phyloP scores from a whole-genome alignment of 2,888 invertebrate species.

The Agrotis clavis region DNA sequence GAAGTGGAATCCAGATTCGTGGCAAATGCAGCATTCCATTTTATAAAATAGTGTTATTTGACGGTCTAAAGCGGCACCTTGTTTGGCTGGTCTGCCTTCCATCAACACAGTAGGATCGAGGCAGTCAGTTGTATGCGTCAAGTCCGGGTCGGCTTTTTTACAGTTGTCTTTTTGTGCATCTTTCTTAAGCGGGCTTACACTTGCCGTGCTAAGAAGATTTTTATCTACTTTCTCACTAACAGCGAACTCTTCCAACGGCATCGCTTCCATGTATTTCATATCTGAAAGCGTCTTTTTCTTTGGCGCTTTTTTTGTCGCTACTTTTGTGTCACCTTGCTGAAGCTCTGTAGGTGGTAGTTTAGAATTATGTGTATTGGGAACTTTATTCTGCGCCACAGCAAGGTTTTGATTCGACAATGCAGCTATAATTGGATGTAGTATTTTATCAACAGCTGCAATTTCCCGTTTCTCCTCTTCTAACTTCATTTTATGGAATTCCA shows the following conservation, averaged over 20 bases:
- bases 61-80: conserved; percentile 84
- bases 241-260: conserved; percentile 87
- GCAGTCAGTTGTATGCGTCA: conserved; percentile 65
- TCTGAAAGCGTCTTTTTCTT: conserved; percentile 81
- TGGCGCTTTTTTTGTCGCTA: conserved; percentile 62
- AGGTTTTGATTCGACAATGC: conserved; percentile 73
- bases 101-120: conserved; percentile 82
- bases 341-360: conserved; percentile 72
- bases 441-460: conserved; percentile 59
- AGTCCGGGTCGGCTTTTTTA: conserved; percentile 65
- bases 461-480: conserved; percentile 74
- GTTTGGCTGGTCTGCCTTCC: conserved; percentile 85
- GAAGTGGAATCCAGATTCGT: conserved; percentile 85
- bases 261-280: conserved; percentile 84
- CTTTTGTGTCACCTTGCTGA: conserved; percentile 82
- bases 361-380: conserved; percentile 41
- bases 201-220: conserved; percentile 73
- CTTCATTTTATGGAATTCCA: conserved; percentile 85
- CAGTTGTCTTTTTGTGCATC: conserved; percentile 63
- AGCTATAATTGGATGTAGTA: conserved; percentile 73
- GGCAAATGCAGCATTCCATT: conserved; percentile 89
- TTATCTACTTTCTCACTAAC: conserved; percentile 82
- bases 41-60: conserved; percentile 88
- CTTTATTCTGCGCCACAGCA: conserved; percentile 64
- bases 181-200: conserved; percentile 56